Conservation (phyloP, 2,888 invertebrate species). For the Therioaphis trifolii region DNA sequence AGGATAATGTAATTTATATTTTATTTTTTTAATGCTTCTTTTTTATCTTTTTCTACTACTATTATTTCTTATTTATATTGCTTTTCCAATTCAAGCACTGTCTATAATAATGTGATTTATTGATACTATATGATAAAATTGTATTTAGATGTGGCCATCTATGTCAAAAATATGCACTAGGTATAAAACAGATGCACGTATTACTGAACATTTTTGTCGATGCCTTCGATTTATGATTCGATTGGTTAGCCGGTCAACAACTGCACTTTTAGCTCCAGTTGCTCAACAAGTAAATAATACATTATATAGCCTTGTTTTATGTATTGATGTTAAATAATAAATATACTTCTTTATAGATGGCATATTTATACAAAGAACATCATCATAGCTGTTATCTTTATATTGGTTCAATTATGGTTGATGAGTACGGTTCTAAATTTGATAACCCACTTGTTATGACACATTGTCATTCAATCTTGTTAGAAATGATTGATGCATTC, state of each 20-base stretch:
- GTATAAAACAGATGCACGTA: slow-evolving; percentile 83
- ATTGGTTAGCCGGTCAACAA: slow-evolving; percentile 82
- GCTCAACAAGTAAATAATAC: slow-evolving; percentile 77
- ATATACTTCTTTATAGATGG: slow-evolving; percentile 71
- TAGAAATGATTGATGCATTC: slow-evolving; percentile 87
- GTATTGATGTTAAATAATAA: background rate
- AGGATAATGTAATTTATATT: too few relatives aligned
- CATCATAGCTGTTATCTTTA: slow-evolving; percentile 93
- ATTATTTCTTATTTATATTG: too few relatives aligned
- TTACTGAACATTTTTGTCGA: slow-evolving; percentile 93
- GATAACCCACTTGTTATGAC: slow-evolving; percentile 68
- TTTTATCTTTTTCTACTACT: too few relatives aligned
- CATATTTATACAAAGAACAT: slow-evolving; percentile 78
- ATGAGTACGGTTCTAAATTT: slow-evolving; percentile 80
- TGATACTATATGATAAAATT: background rate
- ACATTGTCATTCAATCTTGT: slow-evolving; percentile 78
- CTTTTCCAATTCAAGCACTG: too few relatives aligned
- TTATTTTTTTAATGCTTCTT: background rate
- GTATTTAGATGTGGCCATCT: slow-evolving; percentile 84
- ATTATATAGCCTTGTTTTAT: background rate
- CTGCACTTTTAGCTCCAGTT: slow-evolving; percentile 81
- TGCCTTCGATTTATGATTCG: slow-evolving; percentile 90
- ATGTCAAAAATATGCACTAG: slow-evolving; percentile 81
- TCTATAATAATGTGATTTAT: too few relatives aligned
- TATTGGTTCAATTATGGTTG: slow-evolving; percentile 88